phyloP scores from a whole-genome alignment of 2,797 vertebrate genomes.

The Parambassis ranga region DNA sequence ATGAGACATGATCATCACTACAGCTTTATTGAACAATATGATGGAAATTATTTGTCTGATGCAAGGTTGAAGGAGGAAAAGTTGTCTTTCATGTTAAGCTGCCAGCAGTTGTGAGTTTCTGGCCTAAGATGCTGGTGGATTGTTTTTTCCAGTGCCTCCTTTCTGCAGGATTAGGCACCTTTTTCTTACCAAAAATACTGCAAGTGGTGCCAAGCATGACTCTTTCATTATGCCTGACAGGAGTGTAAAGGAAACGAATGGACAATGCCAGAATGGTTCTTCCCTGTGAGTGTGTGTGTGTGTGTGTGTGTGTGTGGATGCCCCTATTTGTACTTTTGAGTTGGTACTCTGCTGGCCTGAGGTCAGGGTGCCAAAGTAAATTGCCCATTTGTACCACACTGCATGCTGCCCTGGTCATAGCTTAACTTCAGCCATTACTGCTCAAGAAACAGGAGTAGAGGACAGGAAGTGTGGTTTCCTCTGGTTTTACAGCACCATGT shows the following conservation, averaged over 20 bases:
- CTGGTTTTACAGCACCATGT: slow-evolving; percentile 48
- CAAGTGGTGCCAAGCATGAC: slow-evolving; percentile 46
- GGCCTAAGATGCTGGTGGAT: slow-evolving; percentile 32
- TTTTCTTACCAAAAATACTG: slow-evolving; percentile 45
- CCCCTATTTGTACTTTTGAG: slow-evolving; percentile 14
- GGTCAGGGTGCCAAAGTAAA: slow-evolving; percentile 55
- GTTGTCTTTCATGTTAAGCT: slow-evolving; percentile 21
- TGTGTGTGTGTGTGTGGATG: slow-evolving; percentile 24
- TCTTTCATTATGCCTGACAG: slow-evolving; percentile 37
- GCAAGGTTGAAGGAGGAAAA: slow-evolving; percentile 27
- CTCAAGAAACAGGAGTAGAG: slow-evolving; percentile 52
- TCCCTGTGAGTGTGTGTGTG: slow-evolving; percentile 10
- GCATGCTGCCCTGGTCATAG: slow-evolving; percentile 25
- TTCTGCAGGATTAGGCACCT: slow-evolving; percentile 50
- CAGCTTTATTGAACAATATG: slow-evolving; percentile 26
- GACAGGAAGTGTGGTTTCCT: slow-evolving; percentile 68
- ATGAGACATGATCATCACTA: too few relatives aligned
- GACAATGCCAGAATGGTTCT: slow-evolving; percentile 37
- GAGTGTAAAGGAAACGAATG: slow-evolving; percentile 39
- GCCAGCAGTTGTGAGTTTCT: slow-evolving; percentile 32
- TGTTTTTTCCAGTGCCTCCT: slow-evolving; percentile 53
- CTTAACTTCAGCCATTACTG: slow-evolving; percentile 33
- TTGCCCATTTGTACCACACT: slow-evolving; percentile 28
- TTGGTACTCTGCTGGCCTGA: slow-evolving; percentile 16
- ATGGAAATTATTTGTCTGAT: slow-evolving; percentile 42